A percentile compares a stretch with the other conserved stretches of the same genome.
These are phyloP conservation scores for Perccottus glenii DNA, from an alignment of 2,113 vertebrate genomes.

Conservation along the genomic window DNA sequence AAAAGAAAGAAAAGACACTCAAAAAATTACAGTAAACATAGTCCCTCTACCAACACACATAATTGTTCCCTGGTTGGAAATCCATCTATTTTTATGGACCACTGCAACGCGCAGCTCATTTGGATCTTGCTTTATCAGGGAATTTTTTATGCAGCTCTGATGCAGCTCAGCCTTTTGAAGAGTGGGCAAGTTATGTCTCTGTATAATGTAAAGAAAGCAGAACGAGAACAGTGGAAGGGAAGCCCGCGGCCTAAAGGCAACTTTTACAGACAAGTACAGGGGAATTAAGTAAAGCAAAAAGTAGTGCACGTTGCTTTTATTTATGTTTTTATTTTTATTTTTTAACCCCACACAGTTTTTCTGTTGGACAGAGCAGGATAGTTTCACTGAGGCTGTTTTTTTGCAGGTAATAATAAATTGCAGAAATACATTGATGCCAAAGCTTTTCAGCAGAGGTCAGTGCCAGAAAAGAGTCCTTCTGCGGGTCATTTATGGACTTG, in stretches of 20 bases:
- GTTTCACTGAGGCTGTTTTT: constrained; percentile 14
- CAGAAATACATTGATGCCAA: constrained; percentile 10
- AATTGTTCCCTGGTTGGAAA: constrained; percentile 68
- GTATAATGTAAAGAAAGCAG: constrained; percentile 46
- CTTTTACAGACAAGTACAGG: constrained; percentile 14
- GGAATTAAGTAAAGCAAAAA: constrained; percentile 35
- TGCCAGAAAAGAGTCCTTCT: constrained; percentile 28
- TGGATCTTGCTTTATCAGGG: constrained; percentile 74
- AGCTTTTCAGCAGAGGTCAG: constrained; percentile 37
- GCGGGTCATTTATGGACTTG: constrained; percentile 21
- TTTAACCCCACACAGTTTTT: constrained; percentile 6
- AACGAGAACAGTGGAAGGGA: constrained; percentile 39
- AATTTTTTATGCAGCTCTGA: constrained; percentile 68
- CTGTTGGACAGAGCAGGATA: constrained; percentile 13
- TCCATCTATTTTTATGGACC: constrained; percentile 71
- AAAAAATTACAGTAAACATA: constrained; percentile 49
- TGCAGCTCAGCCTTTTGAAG: constrained; percentile 63
- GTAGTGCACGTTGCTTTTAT: constrained; percentile 21
- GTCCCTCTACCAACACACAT: constrained; percentile 62
- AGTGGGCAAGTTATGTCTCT: constrained; percentile 67
- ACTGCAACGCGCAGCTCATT: constrained; percentile 69
- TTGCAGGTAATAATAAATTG: constrained; percentile 7
- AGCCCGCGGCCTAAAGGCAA: constrained; percentile 38
- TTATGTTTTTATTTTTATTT: background rate
- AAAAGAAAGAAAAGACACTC: constrained; percentile 28